Evolutionary conservation across 2,797 vertebrate species (phyloP).

Genomic region (Sebastiscus tertius): DNA sequence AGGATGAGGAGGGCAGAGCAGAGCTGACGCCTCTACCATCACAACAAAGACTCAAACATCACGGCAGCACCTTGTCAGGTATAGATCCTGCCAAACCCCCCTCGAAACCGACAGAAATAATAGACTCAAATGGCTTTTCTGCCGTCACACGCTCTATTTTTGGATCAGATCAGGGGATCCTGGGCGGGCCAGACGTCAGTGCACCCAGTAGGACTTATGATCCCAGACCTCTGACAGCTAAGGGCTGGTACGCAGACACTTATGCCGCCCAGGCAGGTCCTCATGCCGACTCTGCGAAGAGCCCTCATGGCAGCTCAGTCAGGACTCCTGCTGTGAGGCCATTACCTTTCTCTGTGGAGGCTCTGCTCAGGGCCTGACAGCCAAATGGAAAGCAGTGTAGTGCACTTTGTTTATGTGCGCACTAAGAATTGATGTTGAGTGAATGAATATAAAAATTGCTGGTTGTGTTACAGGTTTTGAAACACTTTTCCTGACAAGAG

Average conservation of each 20-base stretch:
- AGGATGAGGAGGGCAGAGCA: constrained; percentile 35
- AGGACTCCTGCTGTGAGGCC: constrained; percentile 70
- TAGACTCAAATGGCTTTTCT: constrained; percentile 24
- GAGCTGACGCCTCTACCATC: constrained; percentile 38
- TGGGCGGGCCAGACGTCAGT: constrained; percentile 26
- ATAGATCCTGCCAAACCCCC: constrained; percentile 39
- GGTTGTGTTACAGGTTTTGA: not conserved
- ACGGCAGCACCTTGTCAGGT: not conserved
- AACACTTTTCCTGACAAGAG: constrained; percentile 7
- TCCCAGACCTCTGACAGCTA: constrained; percentile 39
- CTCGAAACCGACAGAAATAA: constrained; percentile 36
- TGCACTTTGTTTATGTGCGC: constrained; percentile 53
- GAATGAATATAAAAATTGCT: constrained; percentile 16
- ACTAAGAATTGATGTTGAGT: constrained; percentile 4
- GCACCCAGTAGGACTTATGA: constrained; percentile 65
- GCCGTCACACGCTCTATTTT: constrained; percentile 25
- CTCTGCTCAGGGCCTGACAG: constrained; percentile 81
- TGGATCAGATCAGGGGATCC: constrained; percentile 45
- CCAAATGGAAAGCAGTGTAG: constrained; percentile 6
- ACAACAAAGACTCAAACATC: constrained; percentile 45
- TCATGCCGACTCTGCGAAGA: constrained; percentile 63
- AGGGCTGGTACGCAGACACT: constrained; percentile 53
- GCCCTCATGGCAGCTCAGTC: constrained; percentile 52
- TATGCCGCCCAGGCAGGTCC: constrained; percentile 25
- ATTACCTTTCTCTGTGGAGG: constrained; percentile 82